Base-by-base conservation (phyloP, 2,113 vertebrate genomes). In the Megaptera novaeangliae region DNA sequence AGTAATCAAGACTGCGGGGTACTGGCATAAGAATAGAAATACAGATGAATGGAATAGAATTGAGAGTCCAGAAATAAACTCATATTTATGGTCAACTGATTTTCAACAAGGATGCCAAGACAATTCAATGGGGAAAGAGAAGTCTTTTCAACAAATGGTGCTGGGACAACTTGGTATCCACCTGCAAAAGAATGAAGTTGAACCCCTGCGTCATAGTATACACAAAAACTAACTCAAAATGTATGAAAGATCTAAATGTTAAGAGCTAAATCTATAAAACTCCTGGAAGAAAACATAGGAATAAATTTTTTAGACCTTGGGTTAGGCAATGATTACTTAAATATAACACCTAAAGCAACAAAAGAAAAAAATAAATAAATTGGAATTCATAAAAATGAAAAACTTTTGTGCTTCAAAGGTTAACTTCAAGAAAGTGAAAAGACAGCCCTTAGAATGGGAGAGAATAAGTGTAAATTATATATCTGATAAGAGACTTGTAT, bases 221-320 rank as follows among this genome's bases (percentile, higher is more conserved):
- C 5, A 74, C 6, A 93, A 71, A 88, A 91, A 89, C 49, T 71
- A 75, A 91, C 31, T 88, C 44, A 93, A 96, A 96, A 91, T 81
- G 11, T 61, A 57, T 72, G 27, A 95, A 93, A 78, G 41, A 72
- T 66, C 27, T 82, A 94, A 92, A 85, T 85, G 2, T 81, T 55
- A 95, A 74, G 49, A 92, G 29, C 2, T n/a, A 91, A 94, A 95
- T 93, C 36, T 14, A 41, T 72, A 18, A 94, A 86, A 68, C 39
- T 69, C 41, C 46, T 87, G 34, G 29, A 36, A 88, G 23, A 77
- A 85, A 74, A 66, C 34, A 90, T 4, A 92, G 71, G 39, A 77
- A 92, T 81, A 96, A 80, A 46, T 84, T 8, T 72, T 55, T 82
- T 61, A 6, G 31, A 66, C 18, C 34, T 55, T 49, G 5, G 57